Evolutionary conservation across 2,797 vertebrate genomes (phyloP), one percentile per base, ranked within the genome.

Genomic region (Falco columbarius): DNA sequence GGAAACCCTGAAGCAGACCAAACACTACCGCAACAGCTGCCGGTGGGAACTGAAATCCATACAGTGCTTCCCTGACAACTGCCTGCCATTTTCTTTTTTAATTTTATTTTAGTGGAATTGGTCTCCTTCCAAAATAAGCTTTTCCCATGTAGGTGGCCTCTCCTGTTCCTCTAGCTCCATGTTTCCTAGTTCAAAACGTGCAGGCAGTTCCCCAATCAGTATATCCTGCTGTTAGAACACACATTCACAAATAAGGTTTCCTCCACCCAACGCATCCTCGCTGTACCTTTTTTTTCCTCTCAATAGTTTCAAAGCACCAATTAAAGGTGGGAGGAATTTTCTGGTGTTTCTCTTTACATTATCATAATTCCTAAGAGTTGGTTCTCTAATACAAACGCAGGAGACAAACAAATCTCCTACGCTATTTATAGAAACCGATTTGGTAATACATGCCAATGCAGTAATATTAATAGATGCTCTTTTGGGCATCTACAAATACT

Each of bases 1-100:
- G 97, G 97, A 96, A 98, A 97, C 90, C 93, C 73, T 10, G 36
- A 96, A 94, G 93, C 94, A 93, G 71, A 91, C 46, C 74, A 94
- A 95, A 90, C 61, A 72, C 89, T 93, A 70, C 19, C 77, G 81
- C 83, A 90, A 97, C 98, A 98, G 98, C 97, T 98, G 98, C 94
- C 3, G 2, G 54, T 55, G 71, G 94, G 96, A 95, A 66, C 81
- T 81, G 76, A 86, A 91, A 96, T 85, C 92, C 83, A 94, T 72
- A 55, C 14, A 89, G 86, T 7, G 86, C 94, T 89, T 84, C 85
- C 94, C 92, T 75, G 92, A 86, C 94, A 98, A 97, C 91, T 97
- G 94, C 42, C 72, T 58, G 88, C 81, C 87, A 84, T 92, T 92
- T 83, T 66, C 82, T 82, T 84, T 91, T 91, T 81, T 32, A 36